Conservation (phyloP, 2,797 vertebrate species). For the Halcyon smyrnensis region DNA sequence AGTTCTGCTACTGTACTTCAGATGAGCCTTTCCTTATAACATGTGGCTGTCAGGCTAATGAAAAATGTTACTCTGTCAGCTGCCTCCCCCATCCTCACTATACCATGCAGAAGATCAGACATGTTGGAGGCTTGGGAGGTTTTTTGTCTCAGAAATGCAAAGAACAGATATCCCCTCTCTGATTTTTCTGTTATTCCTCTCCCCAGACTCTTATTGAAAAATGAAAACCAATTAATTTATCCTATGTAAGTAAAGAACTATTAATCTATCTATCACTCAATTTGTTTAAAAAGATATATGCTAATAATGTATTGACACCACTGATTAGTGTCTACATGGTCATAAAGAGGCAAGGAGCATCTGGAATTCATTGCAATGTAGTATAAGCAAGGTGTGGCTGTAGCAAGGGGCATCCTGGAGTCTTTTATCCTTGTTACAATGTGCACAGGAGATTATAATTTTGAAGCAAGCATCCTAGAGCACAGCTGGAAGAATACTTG, state of each 20-base stretch:
- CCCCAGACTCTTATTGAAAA: neutral
- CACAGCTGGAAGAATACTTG: neutral
- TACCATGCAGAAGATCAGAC: neutral
- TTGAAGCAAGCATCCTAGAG: neutral
- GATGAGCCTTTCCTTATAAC: neutral
- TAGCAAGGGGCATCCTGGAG: neutral
- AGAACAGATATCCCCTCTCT: neutral
- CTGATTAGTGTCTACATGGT: neutral
- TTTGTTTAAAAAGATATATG: neutral
- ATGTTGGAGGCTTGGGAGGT: neutral
- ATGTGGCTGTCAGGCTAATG: neutral
- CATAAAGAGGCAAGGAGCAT: neutral
- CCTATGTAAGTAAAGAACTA: neutral
- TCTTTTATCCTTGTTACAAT: neutral
- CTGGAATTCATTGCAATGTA: neutral
- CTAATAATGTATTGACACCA: neutral
- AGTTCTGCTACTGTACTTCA: neutral
- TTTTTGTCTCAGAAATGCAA: neutral
- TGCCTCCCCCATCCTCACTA: neutral
- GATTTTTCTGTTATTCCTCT: neutral
- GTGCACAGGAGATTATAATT: neutral
- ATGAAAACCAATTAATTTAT: neutral
- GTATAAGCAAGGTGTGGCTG: neutral
- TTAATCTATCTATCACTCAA: neutral
- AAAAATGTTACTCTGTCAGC: neutral